These are phyloP conservation scores for Cephus sareptanus DNA, from an alignment of 2,888 invertebrate species.

Conservation along the genomic window DNA sequence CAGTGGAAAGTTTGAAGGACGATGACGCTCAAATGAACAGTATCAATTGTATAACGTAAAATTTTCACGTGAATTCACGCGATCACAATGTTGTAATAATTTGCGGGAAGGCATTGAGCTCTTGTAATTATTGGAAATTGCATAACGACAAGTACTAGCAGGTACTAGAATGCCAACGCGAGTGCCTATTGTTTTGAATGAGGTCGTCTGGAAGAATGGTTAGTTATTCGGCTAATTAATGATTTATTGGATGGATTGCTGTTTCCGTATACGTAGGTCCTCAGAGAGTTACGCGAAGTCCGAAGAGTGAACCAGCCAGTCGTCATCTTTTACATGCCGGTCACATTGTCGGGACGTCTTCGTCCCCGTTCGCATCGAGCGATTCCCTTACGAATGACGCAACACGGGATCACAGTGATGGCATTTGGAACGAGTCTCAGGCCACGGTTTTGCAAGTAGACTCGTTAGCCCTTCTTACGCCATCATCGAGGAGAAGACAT, in stretches of 20 bases:
- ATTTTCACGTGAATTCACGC: not conserved
- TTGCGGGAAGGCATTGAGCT: not conserved
- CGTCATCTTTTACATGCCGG: conserved; percentile 39
- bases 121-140: not conserved
- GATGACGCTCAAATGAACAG: not conserved
- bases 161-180: not conserved
- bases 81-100: not conserved
- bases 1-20: not conserved
- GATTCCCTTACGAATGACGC: conserved; percentile 85
- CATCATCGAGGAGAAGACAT: conserved; percentile 83
- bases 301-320: conserved; percentile 35
- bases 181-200: not conserved
- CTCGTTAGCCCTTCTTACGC: conserved; percentile 77
- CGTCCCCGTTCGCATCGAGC: conserved; percentile 83
- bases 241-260: not conserved
- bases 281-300: conserved; percentile 38
- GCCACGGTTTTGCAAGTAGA: conserved; percentile 84
- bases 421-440: conserved; percentile 91
- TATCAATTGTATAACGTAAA: not conserved
- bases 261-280: conserved; percentile 13
- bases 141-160: not conserved
- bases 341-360: conserved; percentile 57
- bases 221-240: not conserved
- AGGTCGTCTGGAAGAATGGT: not conserved
- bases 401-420: conserved; percentile 85